Evolutionary conservation across 2,797 vertebrate genomes (phyloP).

Genomic region (Setipinna tenuifilis): DNA sequence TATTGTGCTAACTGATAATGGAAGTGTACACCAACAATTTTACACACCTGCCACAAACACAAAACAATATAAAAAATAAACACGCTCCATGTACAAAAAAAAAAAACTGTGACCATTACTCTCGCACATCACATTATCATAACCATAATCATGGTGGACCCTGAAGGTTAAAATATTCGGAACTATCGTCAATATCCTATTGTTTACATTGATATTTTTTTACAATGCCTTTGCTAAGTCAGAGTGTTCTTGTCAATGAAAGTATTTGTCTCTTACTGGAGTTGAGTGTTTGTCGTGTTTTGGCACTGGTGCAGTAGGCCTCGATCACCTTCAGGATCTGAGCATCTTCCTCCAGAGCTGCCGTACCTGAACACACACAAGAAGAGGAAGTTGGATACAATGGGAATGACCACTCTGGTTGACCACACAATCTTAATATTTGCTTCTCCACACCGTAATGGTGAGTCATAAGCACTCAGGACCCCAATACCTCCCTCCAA

Average conservation of each 20-base stretch:
- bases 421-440: no score
- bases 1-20: no score
- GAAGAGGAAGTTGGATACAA: neutral
- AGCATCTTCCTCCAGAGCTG: constrained; percentile 95
- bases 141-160: no score
- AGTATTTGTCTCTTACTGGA: constrained; percentile 86
- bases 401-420: neutral
- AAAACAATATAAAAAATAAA: no score
- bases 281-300: constrained; percentile 97
- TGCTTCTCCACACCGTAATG: no score
- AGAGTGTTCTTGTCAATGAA: neutral
- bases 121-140: no score
- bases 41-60: no score
- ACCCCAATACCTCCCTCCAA: no score
- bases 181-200: neutral
- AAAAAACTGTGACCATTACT: no score
- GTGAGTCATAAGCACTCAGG: no score
- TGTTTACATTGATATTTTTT: neutral
- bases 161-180: neutral
- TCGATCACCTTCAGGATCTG: constrained; percentile 99
- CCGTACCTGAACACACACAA: constrained; percentile 82
- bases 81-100: no score
- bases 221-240: neutral
- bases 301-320: constrained; percentile 98
- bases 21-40: no score